These are phyloP conservation scores for Frankliniella fusca DNA, from an alignment of 2,888 invertebrate genomes.

Conservation along the genomic window DNA sequence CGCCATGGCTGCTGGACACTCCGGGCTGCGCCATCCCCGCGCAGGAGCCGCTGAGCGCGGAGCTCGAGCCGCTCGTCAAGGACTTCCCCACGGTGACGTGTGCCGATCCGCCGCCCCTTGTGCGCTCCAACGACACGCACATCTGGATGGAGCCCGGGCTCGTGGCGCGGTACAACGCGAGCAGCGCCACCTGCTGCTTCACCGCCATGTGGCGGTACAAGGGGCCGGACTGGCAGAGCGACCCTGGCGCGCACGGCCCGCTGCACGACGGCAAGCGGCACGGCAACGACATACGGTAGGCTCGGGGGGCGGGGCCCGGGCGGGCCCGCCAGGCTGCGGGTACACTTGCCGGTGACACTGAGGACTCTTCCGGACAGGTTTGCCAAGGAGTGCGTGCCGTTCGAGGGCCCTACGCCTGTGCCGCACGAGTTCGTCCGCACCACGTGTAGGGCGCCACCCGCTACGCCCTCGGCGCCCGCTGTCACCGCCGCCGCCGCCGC, in stretches of 20 bases:
- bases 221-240: not conserved
- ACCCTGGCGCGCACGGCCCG: not conserved
- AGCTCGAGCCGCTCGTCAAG: slow-evolving; percentile 33
- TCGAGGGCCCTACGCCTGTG: slow-evolving; percentile 31
- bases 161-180: not conserved
- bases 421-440: slow-evolving; percentile 37
- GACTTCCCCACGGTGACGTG: slow-evolving; percentile 32
- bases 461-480: not conserved
- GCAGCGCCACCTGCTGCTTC: not conserved
- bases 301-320: no score
- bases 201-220: slow-evolving; percentile 3
- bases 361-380: slow-evolving; percentile 32
- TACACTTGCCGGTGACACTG: not conserved
- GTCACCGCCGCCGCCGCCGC: not conserved
- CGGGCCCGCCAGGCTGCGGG: not conserved
- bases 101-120: slow-evolving; percentile 32
- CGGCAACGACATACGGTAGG: slow-evolving; percentile 16
- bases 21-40: slow-evolving; percentile 37
- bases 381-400: slow-evolving; percentile 34
- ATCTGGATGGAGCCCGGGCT: not conserved
- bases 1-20: slow-evolving; percentile 35
- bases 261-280: not conserved
- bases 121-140: slow-evolving; percentile 33
- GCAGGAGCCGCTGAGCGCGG: slow-evolving; percentile 35
- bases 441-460: slow-evolving; percentile 29